These are phyloP conservation scores for Zoanthus sociatus DNA, from an alignment of 92 coral and sea anemone species.

Conservation along the genomic window DNA sequence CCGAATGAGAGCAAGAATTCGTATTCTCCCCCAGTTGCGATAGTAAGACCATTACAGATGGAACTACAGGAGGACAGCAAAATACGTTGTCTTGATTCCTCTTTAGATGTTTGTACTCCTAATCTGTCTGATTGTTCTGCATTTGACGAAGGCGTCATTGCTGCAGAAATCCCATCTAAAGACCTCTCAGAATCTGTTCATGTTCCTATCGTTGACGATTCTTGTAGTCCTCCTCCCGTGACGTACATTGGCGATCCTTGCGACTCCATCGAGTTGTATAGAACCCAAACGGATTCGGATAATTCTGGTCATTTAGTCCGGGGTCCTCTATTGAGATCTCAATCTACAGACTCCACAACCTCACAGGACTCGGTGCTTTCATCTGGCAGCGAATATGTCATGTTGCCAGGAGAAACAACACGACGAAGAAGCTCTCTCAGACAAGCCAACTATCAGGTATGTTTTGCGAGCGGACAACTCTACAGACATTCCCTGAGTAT, in stretches of 20 bases:
- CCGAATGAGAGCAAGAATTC: not conserved
- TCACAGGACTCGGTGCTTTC: conserved; percentile 57
- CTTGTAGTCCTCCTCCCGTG: conserved; percentile 42
- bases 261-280: conserved; percentile 37
- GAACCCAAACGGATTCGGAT: conserved; percentile 13
- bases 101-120: not conserved
- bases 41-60: conserved; percentile 30
- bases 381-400: conserved; percentile 64
- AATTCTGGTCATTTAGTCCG: not conserved
- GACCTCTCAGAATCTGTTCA: conserved; percentile 1
- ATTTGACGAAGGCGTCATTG: not conserved
- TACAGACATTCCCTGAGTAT: not conserved
- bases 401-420: conserved; percentile 64
- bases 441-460: conserved; percentile 60
- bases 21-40: conserved; percentile 21
- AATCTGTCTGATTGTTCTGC: not conserved
- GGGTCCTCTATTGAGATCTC: conserved; percentile 19
- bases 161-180: not conserved
- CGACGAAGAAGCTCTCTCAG: conserved; percentile 70
- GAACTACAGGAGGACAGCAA: not conserved
- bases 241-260: conserved; percentile 66
- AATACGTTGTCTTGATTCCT: not conserved
- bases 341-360: conserved; percentile 36
- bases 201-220: not conserved
- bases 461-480: not conserved